Evolutionary conservation across 2,113 vertebrate species (phyloP).

Genomic region (Pachypanchax playfairii): DNA sequence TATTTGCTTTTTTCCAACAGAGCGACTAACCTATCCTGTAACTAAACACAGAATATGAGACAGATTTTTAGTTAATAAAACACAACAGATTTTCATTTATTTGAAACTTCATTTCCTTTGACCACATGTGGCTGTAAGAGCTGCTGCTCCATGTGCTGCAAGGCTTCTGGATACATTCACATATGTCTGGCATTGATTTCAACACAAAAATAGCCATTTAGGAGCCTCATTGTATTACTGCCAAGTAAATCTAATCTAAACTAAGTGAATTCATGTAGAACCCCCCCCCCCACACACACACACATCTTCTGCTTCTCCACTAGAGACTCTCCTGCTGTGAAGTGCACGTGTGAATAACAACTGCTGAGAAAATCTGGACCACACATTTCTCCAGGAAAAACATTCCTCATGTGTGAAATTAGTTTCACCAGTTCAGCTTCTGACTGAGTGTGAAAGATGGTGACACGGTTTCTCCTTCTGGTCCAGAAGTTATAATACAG

Average conservation of each 20-base stretch:
- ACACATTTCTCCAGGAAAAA: not conserved
- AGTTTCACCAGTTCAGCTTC: not conserved
- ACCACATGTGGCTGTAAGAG: too few species aligned
- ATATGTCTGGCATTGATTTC: not conserved
- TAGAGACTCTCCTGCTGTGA: not conserved
- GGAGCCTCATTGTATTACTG: too few species aligned
- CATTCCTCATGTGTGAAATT: not conserved
- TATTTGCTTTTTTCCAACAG: too few species aligned
- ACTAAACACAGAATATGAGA: too few species aligned
- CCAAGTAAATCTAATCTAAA: not conserved
- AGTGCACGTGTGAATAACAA: not conserved
- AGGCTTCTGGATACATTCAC: not conserved
- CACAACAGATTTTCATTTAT: too few species aligned
- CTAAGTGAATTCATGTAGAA: not conserved
- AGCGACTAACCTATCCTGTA: too few species aligned
- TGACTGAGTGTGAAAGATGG: not conserved
- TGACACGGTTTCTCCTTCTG: conserved; percentile 1
- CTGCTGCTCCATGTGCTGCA: not conserved
- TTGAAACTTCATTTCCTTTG: too few species aligned
- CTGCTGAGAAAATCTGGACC: not conserved
- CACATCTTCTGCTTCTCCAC: not conserved
- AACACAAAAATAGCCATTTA: too few species aligned
- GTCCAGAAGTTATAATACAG: not conserved
- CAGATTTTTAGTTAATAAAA: too few species aligned
- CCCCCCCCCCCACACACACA: not conserved